phyloP scores from a whole-genome alignment of 2,888 invertebrate genomes.

The Unio pictorum region DNA sequence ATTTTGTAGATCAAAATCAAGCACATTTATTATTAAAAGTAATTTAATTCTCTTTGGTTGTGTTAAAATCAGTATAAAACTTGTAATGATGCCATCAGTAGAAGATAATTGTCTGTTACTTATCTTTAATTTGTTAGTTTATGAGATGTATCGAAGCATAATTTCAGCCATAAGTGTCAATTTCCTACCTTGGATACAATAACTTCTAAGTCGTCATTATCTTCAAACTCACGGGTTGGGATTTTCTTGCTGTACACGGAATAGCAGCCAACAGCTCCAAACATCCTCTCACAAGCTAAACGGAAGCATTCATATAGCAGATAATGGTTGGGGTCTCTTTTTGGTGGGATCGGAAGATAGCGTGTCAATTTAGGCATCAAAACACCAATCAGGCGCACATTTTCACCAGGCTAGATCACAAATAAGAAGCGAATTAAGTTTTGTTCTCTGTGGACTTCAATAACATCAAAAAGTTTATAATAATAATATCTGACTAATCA shows the following conservation, averaged over 20 bases:
- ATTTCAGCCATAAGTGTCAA: conserved; percentile 1
- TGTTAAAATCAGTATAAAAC: too few relatives aligned
- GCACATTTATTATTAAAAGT: too few relatives aligned
- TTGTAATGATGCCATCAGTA: too few relatives aligned
- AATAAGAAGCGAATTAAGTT: too few relatives aligned
- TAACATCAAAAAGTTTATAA: too few relatives aligned
- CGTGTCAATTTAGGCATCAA: conserved; percentile 41
- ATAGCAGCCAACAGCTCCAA: conserved; percentile 52
- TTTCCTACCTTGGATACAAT: conserved; percentile 32
- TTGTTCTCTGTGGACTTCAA: too few relatives aligned
- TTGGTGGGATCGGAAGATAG: conserved; percentile 40
- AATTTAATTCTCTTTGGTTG: too few relatives aligned
- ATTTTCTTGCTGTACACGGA: conserved; percentile 44
- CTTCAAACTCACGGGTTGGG: conserved; percentile 38
- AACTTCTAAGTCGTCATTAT: conserved; percentile 23
- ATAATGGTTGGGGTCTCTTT: conserved; percentile 25
- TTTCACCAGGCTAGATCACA: conserved; percentile 18
- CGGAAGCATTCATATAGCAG: conserved; percentile 52
- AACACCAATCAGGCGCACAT: conserved; percentile 49
- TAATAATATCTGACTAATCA: too few relatives aligned
- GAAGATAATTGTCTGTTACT: too few relatives aligned
- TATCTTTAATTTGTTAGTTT: not conserved
- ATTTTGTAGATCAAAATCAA: too few relatives aligned
- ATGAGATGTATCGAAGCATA: not conserved
- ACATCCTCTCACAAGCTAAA: conserved; percentile 58